Percentiles rank a stretch among this genome's conserved stretches.
Evolutionary conservation across 2,797 vertebrate genomes (phyloP).

Genomic region (Benthosema pterotum): DNA sequence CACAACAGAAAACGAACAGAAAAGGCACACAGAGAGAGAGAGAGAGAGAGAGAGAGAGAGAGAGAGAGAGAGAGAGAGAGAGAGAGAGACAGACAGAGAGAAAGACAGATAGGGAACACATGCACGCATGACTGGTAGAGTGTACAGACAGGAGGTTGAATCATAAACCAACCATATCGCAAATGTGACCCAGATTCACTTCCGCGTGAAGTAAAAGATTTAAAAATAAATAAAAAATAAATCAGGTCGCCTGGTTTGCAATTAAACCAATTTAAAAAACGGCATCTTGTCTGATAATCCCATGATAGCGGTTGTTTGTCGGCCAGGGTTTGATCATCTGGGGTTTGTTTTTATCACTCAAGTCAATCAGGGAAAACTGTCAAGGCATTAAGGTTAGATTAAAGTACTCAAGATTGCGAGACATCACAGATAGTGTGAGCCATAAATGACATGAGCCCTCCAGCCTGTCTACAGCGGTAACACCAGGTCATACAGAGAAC

Average conservation of each 20-base stretch:
- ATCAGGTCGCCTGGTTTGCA: constrained; percentile 45
- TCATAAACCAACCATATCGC: constrained; percentile 54
- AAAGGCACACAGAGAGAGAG: no score
- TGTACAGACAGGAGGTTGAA: constrained; percentile 61
- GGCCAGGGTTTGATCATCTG: neutral
- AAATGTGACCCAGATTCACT: constrained; percentile 67
- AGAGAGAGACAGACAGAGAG: neutral
- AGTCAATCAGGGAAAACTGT: neutral
- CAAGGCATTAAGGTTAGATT: no score
- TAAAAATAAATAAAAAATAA: no score
- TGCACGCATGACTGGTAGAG: constrained; percentile 55
- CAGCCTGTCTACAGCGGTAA: no score
- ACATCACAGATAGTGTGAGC: no score
- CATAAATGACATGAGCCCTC: no score
- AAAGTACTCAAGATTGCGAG: no score
- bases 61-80: neutral
- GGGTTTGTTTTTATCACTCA: neutral
- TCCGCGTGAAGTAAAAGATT: constrained; percentile 14
- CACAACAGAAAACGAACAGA: neutral
- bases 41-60: neutral
- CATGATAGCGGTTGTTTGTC: neutral
- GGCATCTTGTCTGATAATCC: constrained; percentile 13
- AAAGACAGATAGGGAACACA: neutral
- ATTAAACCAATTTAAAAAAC: constrained; percentile 40
- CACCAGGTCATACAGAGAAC: no score